These are phyloP conservation scores for Rhinolophus sinicus DNA, from an alignment of 2,113 vertebrate genomes.

Conservation along the genomic window DNA sequence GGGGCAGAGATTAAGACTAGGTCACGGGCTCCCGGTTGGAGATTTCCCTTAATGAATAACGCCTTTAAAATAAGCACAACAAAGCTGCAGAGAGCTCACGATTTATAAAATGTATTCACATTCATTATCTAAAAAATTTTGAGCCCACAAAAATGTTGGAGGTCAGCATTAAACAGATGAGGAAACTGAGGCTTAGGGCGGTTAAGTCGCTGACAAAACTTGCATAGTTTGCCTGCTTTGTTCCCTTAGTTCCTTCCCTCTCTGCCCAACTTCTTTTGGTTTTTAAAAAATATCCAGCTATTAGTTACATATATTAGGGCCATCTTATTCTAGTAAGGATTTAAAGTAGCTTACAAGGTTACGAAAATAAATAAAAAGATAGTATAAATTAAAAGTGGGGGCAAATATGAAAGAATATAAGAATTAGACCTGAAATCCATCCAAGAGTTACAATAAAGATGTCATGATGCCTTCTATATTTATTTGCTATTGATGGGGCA, in stretches of 20 bases:
- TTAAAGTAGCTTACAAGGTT: not conserved
- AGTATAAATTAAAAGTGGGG: not conserved
- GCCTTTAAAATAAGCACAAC: not conserved
- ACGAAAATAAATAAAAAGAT: not conserved
- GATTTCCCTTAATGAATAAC: not conserved
- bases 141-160: not conserved
- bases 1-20: not conserved
- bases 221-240: not conserved
- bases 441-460: not conserved
- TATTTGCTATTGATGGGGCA: not conserved
- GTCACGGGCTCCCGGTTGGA: not conserved
- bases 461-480: not conserved
- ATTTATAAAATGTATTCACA: not conserved
- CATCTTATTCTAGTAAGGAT: constrained; percentile 29
- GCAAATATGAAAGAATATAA: constrained; percentile 10
- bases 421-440: not conserved
- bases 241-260: not conserved
- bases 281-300: not conserved
- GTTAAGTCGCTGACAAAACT: not conserved
- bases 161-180: not conserved
- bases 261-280: not conserved
- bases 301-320: not conserved
- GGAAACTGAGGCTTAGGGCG: not conserved
- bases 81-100: not conserved
- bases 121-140: not conserved